A percentile compares a stretch with the other conserved stretches of the same genome.
Conservation (phyloP, 37 sponge, comb jelly and placozoan species). For the Agelas oroides region DNA sequence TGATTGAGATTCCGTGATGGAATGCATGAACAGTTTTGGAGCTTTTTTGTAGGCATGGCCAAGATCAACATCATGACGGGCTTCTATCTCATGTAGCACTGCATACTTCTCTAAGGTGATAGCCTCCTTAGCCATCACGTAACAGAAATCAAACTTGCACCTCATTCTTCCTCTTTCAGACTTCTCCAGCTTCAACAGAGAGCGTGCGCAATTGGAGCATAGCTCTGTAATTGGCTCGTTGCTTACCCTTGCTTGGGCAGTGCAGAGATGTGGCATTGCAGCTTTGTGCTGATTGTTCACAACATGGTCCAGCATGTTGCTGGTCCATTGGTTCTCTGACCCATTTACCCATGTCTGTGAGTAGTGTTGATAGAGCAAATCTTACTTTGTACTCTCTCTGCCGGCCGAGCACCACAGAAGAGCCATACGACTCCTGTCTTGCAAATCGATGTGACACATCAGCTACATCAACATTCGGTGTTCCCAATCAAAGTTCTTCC, state of each 20-base stretch:
- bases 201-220: constrained; percentile 49
- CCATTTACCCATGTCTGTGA: constrained; percentile 41
- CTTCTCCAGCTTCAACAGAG: constrained; percentile 27
- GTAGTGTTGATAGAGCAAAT: constrained; percentile 46
- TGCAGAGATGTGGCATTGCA: constrained; percentile 22
- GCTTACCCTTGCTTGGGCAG: constrained; percentile 16
- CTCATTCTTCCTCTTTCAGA: constrained; percentile 25
- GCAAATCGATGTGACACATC: neutral
- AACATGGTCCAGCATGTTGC: constrained; percentile 58
- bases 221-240: constrained; percentile 32
- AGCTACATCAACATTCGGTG: constrained; percentile 21
- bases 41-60: constrained; percentile 42
- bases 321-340: constrained; percentile 45
- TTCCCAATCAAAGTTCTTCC: neutral
- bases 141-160: constrained; percentile 51
- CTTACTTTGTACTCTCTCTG: constrained; percentile 2
- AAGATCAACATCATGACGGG: constrained; percentile 49
- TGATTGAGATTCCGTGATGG: constrained; percentile 39
- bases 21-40: constrained; percentile 27
- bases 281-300: constrained; percentile 26
- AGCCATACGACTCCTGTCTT: neutral
- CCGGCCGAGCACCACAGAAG: constrained; percentile 22
- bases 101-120: constrained; percentile 36
- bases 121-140: constrained; percentile 61
- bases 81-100: constrained; percentile 33